Evolutionary conservation across 1,140 invertebrate genomes (phyloP), one percentile per base, ranked within the genome.

Genomic region (Drosophila quadrilineata): DNA sequence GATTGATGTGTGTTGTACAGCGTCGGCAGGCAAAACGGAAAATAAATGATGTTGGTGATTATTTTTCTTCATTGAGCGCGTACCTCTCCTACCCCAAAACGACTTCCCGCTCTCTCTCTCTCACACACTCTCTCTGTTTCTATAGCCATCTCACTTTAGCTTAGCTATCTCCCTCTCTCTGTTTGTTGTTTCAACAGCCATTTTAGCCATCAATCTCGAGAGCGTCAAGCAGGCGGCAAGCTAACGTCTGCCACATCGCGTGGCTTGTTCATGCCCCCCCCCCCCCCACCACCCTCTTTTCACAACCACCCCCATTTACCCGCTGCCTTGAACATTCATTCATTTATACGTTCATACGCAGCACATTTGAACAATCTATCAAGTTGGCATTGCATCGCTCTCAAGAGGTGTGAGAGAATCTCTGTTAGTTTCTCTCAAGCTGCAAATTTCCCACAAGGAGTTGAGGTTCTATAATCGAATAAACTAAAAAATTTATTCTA

Each of bases 41-140:
- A 84, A 84, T 84, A 84, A 84, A 84, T 84, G 77, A 84, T 84
- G 77, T 84, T 85, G 77, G 79, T 84, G 77, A 84, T 84, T 84
- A 84, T 84, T 84, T 84, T 84, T 84, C 73, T 84, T 84, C 77
- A 84, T 84, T 85, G 77, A 84, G 74, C 69, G 65, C 49, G 19
- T 28, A 3, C 6, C 28, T 24, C n/a, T 19, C 22, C n/a, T n/a
- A n/a, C n/a, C n/a, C n/a, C n/a, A n/a, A n/a, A n/a, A n/a, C n/a
- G n/a, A n/a, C n/a, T n/a, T n/a, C 8, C 16, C 19, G 3, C 14
- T 26, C 26, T 19, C 26, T 26, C 12, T 29, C 48, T 17, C 35
- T 17, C 38, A 3, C 38, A 2, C 12, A 6, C 21, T 24, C 36
- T 14, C 9, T 12, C 14, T 19, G 3, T 33, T 17, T 33, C 17